Evolutionary conservation across 1,140 invertebrate species (phyloP).

Genomic region (Berghia stephanieae): DNA sequence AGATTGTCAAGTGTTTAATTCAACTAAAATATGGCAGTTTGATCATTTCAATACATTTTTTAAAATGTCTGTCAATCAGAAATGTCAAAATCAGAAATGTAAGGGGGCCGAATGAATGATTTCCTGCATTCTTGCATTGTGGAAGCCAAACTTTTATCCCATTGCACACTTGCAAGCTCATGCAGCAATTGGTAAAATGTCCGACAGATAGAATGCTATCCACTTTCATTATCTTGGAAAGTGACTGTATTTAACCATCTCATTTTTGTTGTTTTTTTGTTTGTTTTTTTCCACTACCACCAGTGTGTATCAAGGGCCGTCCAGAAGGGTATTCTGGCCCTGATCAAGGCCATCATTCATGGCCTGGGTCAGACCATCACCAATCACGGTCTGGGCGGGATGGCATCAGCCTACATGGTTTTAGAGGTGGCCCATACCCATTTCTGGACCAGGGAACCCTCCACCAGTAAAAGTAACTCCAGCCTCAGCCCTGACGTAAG

Average conservation of each 20-base stretch:
- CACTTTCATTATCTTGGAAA: too few relatives aligned
- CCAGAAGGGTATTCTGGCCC: conserved; percentile 97
- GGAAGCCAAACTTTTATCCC: too few relatives aligned
- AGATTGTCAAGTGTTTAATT: too few relatives aligned
- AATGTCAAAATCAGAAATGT: too few relatives aligned
- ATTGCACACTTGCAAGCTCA: too few relatives aligned
- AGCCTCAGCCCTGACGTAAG: conserved; percentile 55
- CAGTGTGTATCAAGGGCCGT: conserved; percentile 71
- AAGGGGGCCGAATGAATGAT: too few relatives aligned
- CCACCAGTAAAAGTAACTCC: conserved; percentile 61
- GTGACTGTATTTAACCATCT: background rate
- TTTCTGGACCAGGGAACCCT: conserved; percentile 90
- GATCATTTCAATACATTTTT: too few relatives aligned
- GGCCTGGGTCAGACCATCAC: conserved; percentile 92
- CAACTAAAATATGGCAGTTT: too few relatives aligned
- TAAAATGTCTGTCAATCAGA: too few relatives aligned
- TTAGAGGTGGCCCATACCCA: conserved; percentile 98
- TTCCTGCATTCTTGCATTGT: too few relatives aligned
- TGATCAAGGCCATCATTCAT: conserved; percentile 85
- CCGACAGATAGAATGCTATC: too few relatives aligned
- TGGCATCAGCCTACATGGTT: conserved; percentile 95
- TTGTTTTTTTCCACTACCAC: conserved; percentile 6
- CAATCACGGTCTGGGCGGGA: conserved; percentile 94
- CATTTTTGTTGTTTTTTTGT: background rate
- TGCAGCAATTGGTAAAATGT: too few relatives aligned